phyloP scores from a whole-genome alignment of 1,140 invertebrate genomes.

The Euwallacea fornicatus region DNA sequence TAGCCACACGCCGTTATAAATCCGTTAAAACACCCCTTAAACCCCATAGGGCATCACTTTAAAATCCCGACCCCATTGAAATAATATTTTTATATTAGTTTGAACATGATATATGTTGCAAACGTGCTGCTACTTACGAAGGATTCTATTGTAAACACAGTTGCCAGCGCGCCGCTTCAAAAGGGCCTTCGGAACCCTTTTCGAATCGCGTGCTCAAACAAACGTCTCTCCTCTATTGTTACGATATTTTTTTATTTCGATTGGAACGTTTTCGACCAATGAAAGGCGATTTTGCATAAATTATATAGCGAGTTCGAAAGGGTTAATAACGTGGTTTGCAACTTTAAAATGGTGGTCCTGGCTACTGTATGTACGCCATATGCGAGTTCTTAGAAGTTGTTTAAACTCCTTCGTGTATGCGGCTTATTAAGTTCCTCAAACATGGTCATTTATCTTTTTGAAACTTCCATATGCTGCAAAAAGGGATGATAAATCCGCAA shows the following conservation, averaged over 20 bases:
- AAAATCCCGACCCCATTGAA: slow-evolving; percentile 13
- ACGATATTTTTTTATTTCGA: slow-evolving; percentile 27
- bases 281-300: slow-evolving; percentile 40
- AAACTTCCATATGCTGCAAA: background rate
- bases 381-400: slow-evolving; percentile 8
- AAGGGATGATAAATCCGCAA: background rate
- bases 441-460: no score
- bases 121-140: slow-evolving; percentile 24
- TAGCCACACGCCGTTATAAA: slow-evolving; percentile 5
- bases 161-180: slow-evolving; percentile 12
- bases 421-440: no score
- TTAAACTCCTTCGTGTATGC: no score
- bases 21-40: slow-evolving; percentile 8
- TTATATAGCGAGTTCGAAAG: slow-evolving; percentile 16
- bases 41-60: slow-evolving; percentile 8
- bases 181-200: background rate
- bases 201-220: slow-evolving; percentile 43
- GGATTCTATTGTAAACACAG: slow-evolving; percentile 29
- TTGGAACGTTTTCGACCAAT: slow-evolving; percentile 41
- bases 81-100: slow-evolving; percentile 25
- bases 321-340: slow-evolving; percentile 10
- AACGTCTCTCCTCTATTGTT: slow-evolving; percentile 35
- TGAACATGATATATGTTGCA: slow-evolving; percentile 27
- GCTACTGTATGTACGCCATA: slow-evolving; percentile 2
- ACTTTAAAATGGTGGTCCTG: slow-evolving; percentile 24